Conservation (phyloP, 92 coral and sea anemone species). For the Blastomussa wellsi region DNA sequence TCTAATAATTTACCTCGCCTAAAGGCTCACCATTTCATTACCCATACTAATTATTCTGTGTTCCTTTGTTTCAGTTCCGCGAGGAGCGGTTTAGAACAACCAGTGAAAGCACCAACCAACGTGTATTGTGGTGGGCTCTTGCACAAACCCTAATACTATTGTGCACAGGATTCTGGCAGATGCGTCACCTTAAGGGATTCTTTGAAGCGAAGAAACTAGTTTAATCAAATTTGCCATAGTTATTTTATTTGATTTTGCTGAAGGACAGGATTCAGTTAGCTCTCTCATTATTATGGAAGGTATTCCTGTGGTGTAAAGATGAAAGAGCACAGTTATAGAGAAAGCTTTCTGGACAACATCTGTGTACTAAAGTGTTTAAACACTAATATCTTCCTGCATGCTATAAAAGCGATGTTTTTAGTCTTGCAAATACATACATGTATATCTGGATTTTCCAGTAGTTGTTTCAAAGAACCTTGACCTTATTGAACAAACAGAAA, state of each 20-base stretch:
- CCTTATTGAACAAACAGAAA: background rate
- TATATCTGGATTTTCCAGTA: background rate
- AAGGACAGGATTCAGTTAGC: background rate
- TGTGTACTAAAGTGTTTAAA: background rate
- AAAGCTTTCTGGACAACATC: slow-evolving; percentile 11
- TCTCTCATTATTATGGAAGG: background rate
- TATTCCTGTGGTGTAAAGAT: background rate
- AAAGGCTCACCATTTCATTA: too few relatives aligned
- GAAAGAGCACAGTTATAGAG: background rate
- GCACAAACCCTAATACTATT: slow-evolving; percentile 95
- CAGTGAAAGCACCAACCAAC: slow-evolving; percentile 98
- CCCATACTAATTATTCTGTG: background rate
- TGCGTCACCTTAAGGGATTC: slow-evolving; percentile 99
- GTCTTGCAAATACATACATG: background rate
- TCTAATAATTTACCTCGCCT: too few relatives aligned
- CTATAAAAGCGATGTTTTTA: background rate
- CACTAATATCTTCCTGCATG: background rate
- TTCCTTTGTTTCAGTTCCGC: slow-evolving; percentile 76
- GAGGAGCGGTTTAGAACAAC: slow-evolving; percentile 95
- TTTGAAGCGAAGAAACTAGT: slow-evolving; percentile 99
- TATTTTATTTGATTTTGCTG: background rate
- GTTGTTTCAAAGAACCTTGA: background rate
- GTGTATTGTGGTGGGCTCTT: slow-evolving; percentile 99
- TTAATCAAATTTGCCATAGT: slow-evolving; percentile 23
- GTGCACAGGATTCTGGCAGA: slow-evolving; percentile 98